These are phyloP conservation scores for Anolis sagrei DNA, from an alignment of 2,113 vertebrate species.

Conservation along the genomic window DNA sequence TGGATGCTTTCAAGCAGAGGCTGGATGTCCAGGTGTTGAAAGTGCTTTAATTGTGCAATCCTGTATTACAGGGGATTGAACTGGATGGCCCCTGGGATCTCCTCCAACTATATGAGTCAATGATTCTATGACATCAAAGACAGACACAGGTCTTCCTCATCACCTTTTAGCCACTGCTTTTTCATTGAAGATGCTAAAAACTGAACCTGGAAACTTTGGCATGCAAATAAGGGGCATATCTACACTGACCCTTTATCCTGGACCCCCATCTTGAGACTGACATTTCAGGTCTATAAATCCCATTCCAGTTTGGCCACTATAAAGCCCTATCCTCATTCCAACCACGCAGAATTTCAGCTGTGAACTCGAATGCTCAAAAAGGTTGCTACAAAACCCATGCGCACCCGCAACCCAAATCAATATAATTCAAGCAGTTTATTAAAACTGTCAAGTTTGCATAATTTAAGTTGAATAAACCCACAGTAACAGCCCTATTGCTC, in stretches of 20 bases:
- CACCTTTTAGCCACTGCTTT: background rate
- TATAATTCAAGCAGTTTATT: conserved; percentile 68
- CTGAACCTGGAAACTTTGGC: background rate
- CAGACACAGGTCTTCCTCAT: background rate
- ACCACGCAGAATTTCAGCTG: conserved; percentile 54
- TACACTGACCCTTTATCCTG: no score
- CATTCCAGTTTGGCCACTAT: conserved; percentile 45
- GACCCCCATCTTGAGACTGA: background rate
- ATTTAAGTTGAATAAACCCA: conserved; percentile 61
- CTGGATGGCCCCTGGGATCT: no score
- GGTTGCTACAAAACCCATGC: conserved; percentile 15
- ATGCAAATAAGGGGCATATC: no score
- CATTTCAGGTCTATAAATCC: conserved; percentile 32
- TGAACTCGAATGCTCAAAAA: conserved; percentile 54
- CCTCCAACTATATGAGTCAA: no score
- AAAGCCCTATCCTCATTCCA: conserved; percentile 52
- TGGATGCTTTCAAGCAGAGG: no score
- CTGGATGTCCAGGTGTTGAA: no score
- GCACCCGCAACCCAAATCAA: background rate
- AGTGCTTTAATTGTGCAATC: no score
- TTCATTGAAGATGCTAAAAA: background rate
- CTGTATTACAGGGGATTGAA: no score
- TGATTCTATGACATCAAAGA: background rate
- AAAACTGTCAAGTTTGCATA: conserved; percentile 72
- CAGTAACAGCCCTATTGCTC: conserved; percentile 71